phyloP scores from a whole-genome alignment of 2,797 vertebrate genomes.

The Ceyx erithaca region DNA sequence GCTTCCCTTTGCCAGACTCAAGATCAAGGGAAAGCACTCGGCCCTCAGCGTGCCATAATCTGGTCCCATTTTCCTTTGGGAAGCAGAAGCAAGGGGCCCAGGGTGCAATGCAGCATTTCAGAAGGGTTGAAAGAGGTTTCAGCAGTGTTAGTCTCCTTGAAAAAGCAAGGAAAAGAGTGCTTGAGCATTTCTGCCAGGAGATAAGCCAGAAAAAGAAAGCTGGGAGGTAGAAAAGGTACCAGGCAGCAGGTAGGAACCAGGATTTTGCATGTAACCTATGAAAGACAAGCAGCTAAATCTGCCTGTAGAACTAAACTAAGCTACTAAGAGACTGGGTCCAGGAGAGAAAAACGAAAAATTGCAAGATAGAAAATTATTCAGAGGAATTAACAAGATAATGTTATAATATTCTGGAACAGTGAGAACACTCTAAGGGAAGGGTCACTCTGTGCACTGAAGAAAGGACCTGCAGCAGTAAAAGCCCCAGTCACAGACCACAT shows the following conservation, averaged over 20 bases:
- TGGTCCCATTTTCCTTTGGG: neutral
- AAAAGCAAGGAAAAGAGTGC: neutral
- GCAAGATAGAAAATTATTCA: neutral
- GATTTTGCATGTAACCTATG: neutral
- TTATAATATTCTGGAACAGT: neutral
- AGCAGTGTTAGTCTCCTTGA: neutral
- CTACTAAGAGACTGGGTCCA: neutral
- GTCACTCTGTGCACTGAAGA: neutral
- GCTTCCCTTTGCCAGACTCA: neutral
- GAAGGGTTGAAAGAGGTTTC: neutral
- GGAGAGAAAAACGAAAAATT: neutral
- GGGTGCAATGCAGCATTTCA: rapidly evolving
- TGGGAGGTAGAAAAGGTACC: neutral
- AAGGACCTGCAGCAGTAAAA: neutral
- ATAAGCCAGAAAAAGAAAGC: neutral
- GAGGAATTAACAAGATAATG: neutral
- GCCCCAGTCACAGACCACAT: neutral
- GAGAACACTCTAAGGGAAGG: neutral
- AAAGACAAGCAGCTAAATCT: neutral
- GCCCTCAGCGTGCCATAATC: neutral
- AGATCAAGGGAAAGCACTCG: neutral
- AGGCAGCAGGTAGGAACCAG: neutral
- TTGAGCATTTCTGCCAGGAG: neutral
- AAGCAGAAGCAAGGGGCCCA: neutral
- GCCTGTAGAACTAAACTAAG: neutral